Evolutionary conservation across 2,113 vertebrate genomes (phyloP), one percentile per base, ranked within the genome.

Genomic region (Notarius lentiginosus): DNA sequence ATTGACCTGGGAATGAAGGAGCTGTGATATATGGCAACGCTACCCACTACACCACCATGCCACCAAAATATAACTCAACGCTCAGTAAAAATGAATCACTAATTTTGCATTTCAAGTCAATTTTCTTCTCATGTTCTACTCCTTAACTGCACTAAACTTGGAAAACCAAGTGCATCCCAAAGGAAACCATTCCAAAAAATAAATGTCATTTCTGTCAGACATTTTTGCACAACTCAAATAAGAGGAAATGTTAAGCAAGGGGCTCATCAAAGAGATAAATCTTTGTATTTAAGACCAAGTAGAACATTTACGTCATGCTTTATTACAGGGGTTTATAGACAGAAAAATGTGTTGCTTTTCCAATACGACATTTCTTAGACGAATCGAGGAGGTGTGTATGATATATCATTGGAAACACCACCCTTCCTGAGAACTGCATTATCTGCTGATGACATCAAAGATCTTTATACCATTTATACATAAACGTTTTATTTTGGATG

Each of bases 401-500:
- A 18, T 7, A 10, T 47, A 24, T n/a, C 10, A 51, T 76, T 7
- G 34, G n/a, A 83, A 84, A 84, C 51, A 5, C 58, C 51, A 41
- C 34, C 55, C 11, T 58, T 61, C 53, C 30, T 60, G 10, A 61
- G 7, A 76, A 22, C 34, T n/a, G 51, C 30, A 63, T 27, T 20
- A 76, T 51, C 83, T 49, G 30, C 0, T 51, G 79, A 22, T 65
- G 65, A 65, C 61, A 81, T 58, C 79, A 82, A 58, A 66, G 61
- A 30, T 30, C 76, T 79, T 47, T 47, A 58, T 0, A 11, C 20
- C 18, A 20, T 84, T 86, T 89, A 84, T 47, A 47, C 66, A 56
- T 76, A 75, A 84, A 84, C 65, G 12, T 49, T 75, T 65, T 66
- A 81, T 81, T 75, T 81, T 56, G 56, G 53, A 61, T 47, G 60